These are phyloP conservation scores for Tanypteryx hageni DNA, from an alignment of 2,888 invertebrate genomes.

Conservation along the genomic window DNA sequence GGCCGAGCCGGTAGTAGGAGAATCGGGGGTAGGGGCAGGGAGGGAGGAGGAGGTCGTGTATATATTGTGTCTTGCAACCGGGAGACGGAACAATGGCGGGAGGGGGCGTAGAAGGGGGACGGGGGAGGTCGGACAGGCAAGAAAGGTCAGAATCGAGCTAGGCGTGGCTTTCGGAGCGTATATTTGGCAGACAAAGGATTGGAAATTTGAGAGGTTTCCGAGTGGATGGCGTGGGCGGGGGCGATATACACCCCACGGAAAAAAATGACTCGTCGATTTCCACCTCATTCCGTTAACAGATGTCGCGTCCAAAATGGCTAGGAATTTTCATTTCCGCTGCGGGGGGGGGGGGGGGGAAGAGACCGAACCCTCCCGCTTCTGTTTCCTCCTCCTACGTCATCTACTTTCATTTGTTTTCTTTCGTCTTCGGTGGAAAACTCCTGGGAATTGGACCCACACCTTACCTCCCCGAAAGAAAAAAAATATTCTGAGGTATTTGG, in stretches of 20 bases:
- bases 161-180: not conserved
- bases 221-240: not conserved
- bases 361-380: too few species aligned
- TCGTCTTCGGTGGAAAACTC: too few species aligned
- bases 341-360: not conserved
- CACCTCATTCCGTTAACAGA: not conserved
- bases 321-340: slow-evolving; percentile 43
- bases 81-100: not conserved
- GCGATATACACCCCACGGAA: not conserved
- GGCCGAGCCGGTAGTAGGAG: not conserved
- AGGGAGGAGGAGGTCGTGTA: not conserved
- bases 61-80: not conserved
- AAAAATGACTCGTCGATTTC: not conserved
- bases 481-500: not conserved
- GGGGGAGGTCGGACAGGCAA: not conserved
- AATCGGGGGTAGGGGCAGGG: not conserved
- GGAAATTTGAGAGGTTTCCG: slow-evolving; percentile 1
- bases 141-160: slow-evolving; percentile 4
- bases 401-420: not conserved
- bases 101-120: not conserved
- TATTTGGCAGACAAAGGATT: not conserved
- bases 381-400: not conserved
- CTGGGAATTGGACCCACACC: not conserved
- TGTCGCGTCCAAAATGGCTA: slow-evolving; percentile 5
- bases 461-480: not conserved